Conservation (phyloP, 2,888 invertebrate genomes). For the Agonum fuliginosum region DNA sequence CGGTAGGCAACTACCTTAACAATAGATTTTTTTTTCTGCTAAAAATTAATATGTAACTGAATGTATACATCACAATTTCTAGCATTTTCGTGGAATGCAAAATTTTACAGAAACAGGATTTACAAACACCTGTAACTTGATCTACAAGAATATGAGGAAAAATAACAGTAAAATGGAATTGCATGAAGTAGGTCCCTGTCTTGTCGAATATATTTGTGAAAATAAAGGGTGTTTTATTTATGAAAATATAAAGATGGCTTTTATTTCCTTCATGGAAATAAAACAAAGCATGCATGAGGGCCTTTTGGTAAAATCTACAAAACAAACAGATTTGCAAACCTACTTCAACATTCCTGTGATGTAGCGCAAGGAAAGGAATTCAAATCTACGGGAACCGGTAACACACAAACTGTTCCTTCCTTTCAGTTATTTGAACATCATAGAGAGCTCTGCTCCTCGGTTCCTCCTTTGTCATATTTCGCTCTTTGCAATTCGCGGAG, state of each 20-base stretch:
- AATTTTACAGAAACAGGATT: too few relatives aligned
- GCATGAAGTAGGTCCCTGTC: too few relatives aligned
- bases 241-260: background rate
- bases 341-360: constrained; percentile 41
- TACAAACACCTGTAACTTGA: too few relatives aligned
- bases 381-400: constrained; percentile 45
- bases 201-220: too few relatives aligned
- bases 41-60: too few relatives aligned
- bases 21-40: too few relatives aligned
- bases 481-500: background rate
- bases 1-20: too few relatives aligned
- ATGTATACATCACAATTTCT: too few relatives aligned
- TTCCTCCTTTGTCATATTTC: constrained; percentile 35
- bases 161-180: too few relatives aligned
- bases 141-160: too few relatives aligned
- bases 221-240: background rate
- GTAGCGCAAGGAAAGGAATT: constrained; percentile 45
- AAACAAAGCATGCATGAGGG: constrained; percentile 12
- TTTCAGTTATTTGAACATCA: constrained; percentile 55
- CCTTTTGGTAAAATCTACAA: constrained; percentile 13
- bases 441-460: constrained; percentile 6
- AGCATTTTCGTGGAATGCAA: too few relatives aligned
- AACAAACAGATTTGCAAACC: constrained; percentile 40
- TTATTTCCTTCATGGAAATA: background rate
- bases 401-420: constrained; percentile 49